Evolutionary conservation across 2,888 invertebrate species (phyloP).

Genomic region (Thelaira solivaga): DNA sequence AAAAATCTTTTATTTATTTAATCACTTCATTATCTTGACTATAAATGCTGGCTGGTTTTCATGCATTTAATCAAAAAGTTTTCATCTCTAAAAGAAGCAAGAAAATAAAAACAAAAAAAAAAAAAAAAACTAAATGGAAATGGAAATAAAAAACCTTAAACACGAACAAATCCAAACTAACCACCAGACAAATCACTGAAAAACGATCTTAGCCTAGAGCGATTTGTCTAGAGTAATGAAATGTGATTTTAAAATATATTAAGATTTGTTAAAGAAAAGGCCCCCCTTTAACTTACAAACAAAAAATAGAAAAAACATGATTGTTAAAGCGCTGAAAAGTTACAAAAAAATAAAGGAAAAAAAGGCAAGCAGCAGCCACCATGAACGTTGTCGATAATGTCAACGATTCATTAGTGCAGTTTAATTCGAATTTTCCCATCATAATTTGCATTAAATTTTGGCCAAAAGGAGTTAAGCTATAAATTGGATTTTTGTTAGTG

Average conservation of each 20-base stretch:
- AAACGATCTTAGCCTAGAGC: constrained; percentile 58
- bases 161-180: constrained; percentile 48
- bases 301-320: constrained; percentile 31
- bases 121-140: neutral
- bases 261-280: neutral
- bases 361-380: constrained; percentile 33
- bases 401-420: constrained; percentile 68
- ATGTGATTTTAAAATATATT: constrained; percentile 46
- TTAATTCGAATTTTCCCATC: constrained; percentile 74
- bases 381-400: constrained; percentile 63
- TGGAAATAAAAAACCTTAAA: constrained; percentile 41
- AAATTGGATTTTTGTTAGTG: neutral
- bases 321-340: constrained; percentile 23
- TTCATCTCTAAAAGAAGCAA: constrained; percentile 40
- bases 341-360: neutral
- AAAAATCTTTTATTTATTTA: constrained; percentile 26
- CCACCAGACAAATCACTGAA: constrained; percentile 50
- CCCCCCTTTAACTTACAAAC: constrained; percentile 4
- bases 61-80: constrained; percentile 47
- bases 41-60: constrained; percentile 1
- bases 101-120: neutral
- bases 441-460: constrained; percentile 74
- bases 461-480: constrained; percentile 64
- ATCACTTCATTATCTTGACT: constrained; percentile 56
- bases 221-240: constrained; percentile 56